Evolutionary conservation across 2,113 vertebrate genomes (phyloP).

Genomic region (Sceloporus undulatus): DNA sequence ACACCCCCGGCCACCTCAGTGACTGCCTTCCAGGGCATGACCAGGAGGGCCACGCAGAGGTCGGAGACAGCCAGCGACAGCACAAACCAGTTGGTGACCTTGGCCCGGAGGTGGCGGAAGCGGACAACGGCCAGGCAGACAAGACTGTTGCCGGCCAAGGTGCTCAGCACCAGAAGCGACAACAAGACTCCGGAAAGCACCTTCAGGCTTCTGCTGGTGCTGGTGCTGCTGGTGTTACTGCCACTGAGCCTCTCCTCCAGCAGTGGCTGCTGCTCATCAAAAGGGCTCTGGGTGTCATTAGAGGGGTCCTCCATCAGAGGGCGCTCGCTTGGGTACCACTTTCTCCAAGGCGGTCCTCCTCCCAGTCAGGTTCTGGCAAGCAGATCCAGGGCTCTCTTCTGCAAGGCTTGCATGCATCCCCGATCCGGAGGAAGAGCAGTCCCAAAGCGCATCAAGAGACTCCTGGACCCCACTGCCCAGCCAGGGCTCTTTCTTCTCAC

Average conservation of each 20-base stretch:
- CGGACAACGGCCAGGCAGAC: conserved; percentile 78
- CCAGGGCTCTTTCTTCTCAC: no score
- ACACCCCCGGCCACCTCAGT: conserved; percentile 76
- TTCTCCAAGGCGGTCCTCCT: no score
- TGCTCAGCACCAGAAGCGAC: conserved; percentile 82
- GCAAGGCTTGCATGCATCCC: no score
- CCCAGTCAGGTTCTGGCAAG: no score
- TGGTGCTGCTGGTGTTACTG: neutral
- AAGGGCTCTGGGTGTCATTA: neutral
- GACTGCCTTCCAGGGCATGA: conserved; percentile 86
- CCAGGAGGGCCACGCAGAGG: conserved; percentile 84
- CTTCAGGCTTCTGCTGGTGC: conserved; percentile 39
- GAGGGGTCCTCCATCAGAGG: conserved; percentile 25
- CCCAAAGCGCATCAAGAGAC: no score
- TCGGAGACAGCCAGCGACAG: conserved; percentile 85
- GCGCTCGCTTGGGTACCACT: neutral
- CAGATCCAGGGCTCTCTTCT: no score
- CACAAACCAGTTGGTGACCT: conserved; percentile 86
- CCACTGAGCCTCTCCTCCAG: no score
- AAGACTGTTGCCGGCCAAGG: conserved; percentile 80
- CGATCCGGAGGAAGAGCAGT: no score
- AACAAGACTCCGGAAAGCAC: conserved; percentile 80
- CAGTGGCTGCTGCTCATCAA: neutral
- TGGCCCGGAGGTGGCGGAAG: conserved; percentile 80
- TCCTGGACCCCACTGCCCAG: no score